Conservation (phyloP, 2,797 vertebrate genomes). For the Hozukius guyotensis region DNA sequence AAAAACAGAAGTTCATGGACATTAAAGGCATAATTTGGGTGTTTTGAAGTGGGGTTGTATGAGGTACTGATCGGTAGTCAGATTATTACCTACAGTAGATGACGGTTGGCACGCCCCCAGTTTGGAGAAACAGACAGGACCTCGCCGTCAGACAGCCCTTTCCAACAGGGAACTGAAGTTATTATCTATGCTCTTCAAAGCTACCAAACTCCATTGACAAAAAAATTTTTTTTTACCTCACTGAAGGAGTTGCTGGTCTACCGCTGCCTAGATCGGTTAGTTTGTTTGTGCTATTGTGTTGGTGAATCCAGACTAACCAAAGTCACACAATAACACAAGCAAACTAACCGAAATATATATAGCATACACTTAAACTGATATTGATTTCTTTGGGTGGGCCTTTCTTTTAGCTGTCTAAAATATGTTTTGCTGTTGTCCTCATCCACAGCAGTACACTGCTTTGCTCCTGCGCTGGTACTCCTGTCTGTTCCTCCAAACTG, state of each 20-base stretch:
- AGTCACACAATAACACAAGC: background rate
- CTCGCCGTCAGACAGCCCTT: background rate
- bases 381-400: background rate
- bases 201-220: background rate
- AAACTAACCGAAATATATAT: background rate
- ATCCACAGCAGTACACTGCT: background rate
- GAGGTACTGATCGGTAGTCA: too few relatives aligned
- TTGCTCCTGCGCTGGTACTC: too few relatives aligned
- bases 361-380: background rate
- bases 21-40: background rate
- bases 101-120: fast-evolving
- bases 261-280: too few relatives aligned
- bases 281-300: too few relatives aligned
- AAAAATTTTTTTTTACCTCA: background rate
- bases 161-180: background rate
- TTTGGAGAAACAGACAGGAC: too few relatives aligned
- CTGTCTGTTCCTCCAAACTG: background rate
- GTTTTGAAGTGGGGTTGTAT: too few relatives aligned
- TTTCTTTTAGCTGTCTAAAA: background rate
- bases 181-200: background rate
- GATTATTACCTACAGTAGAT: fast-evolving
- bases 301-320: too few relatives aligned
- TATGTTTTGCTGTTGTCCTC: fast-evolving
- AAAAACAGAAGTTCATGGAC: fast-evolving
- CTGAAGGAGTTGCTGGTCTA: background rate